A percentile compares a stretch with the other conserved stretches of the same genome.
These are phyloP conservation scores for Gallinago media DNA, from an alignment of 2,113 vertebrate genomes.

Conservation along the genomic window DNA sequence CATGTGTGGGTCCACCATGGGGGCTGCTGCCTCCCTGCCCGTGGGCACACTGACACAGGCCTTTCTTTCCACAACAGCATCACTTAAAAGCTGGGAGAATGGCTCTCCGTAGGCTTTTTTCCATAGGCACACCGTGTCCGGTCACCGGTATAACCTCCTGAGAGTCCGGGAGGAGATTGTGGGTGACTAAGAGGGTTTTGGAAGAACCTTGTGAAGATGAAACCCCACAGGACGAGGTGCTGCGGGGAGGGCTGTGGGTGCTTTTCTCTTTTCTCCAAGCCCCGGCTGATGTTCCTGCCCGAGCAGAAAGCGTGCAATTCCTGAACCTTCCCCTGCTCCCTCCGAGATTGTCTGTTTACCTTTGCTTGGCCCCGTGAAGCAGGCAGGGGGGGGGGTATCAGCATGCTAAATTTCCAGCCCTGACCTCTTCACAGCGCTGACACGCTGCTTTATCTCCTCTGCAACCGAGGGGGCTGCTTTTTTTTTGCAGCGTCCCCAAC, in stretches of 20 bases:
- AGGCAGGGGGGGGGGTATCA: not conserved
- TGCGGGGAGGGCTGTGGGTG: rapidly evolving
- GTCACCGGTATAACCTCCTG: rapidly evolving
- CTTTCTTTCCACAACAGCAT: rapidly evolving
- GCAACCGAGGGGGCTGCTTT: not conserved
- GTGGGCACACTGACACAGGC: rapidly evolving
- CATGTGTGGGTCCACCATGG: rapidly evolving
- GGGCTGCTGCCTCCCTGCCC: not conserved
- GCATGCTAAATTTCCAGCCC: not conserved
- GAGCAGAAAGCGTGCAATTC: not conserved
- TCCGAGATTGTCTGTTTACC: not conserved
- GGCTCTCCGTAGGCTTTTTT: not conserved
- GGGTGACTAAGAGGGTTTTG: rapidly evolving
- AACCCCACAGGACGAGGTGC: not conserved
- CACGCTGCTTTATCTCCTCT: constrained; percentile 16
- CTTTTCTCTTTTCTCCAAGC: not conserved
- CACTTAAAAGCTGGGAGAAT: not conserved
- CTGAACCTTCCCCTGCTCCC: not conserved
- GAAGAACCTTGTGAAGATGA: rapidly evolving
- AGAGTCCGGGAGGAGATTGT: not conserved
- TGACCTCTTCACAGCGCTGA: not conserved
- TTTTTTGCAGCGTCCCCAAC: not conserved
- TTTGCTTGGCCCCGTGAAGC: not conserved
- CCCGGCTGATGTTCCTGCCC: not conserved
- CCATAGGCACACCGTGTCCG: rapidly evolving